phyloP scores from a whole-genome alignment of 1,140 invertebrate species.

The Heliconius hermathena region DNA sequence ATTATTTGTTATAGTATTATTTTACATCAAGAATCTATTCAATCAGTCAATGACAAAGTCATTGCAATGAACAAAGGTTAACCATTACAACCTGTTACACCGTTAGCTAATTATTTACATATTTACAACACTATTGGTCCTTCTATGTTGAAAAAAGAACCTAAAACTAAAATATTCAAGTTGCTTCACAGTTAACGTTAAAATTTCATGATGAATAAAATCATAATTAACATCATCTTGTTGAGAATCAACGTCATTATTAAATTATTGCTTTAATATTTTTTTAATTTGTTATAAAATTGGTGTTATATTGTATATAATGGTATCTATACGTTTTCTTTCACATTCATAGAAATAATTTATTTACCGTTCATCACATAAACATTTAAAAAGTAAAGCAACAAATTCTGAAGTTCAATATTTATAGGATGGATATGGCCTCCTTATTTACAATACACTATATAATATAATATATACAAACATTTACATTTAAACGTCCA shows the following conservation, averaged over 20 bases:
- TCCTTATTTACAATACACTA: conserved; percentile 51
- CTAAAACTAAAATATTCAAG: conserved; percentile 29
- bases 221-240: background rate
- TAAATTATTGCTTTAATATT: conserved; percentile 11
- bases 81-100: conserved; percentile 64
- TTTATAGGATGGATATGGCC: conserved; percentile 73
- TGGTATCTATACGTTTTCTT: background rate
- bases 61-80: conserved; percentile 34
- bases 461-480: conserved; percentile 56
- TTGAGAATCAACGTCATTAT: background rate
- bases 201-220: background rate
- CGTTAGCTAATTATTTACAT: conserved; percentile 73
- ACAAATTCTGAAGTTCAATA: background rate
- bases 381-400: background rate
- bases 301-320: conserved; percentile 22
- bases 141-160: conserved; percentile 61
- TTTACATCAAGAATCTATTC: conserved; percentile 23
- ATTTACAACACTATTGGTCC: conserved; percentile 79
- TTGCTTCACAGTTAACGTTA: background rate
- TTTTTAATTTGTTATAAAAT: conserved; percentile 14
- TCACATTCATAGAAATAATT: background rate
- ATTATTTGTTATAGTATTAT: background rate
- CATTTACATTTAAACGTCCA: conserved; percentile 55
- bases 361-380: background rate
- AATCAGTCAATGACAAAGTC: conserved; percentile 33